These are phyloP conservation scores for Bungarus multicinctus DNA, from an alignment of 2,113 vertebrate genomes.

Conservation along the genomic window DNA sequence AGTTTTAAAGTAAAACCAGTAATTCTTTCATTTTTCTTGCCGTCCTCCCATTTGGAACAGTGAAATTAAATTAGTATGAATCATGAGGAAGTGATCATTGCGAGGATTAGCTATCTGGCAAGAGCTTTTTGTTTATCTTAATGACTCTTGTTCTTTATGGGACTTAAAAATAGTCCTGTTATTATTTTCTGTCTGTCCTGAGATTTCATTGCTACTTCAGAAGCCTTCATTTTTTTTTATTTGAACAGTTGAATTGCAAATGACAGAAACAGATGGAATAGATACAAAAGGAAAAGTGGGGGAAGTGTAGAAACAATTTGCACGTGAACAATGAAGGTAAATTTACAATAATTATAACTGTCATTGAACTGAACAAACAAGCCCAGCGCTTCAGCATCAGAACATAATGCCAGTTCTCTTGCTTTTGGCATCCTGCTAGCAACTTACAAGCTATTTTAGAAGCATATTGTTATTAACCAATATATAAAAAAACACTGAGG, in stretches of 20 bases:
- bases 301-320: background rate
- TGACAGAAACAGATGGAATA: background rate
- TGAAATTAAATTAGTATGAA: slow-evolving; percentile 4
- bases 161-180: background rate
- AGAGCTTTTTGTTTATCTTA: background rate
- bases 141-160: background rate
- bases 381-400: background rate
- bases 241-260: slow-evolving; percentile 1
- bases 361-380: background rate
- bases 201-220: background rate
- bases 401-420: background rate
- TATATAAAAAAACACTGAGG: background rate
- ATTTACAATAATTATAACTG: background rate
- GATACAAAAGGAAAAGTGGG: background rate
- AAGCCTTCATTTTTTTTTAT: background rate
- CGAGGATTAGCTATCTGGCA: background rate
- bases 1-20: background rate
- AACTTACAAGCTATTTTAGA: background rate
- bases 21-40: background rate
- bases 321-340: background rate
- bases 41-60: background rate
- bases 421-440: background rate
- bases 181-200: background rate
- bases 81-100: background rate
- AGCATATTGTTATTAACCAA: background rate